Conservation (phyloP, 2,797 vertebrate genomes). For the Platalea minor region DNA sequence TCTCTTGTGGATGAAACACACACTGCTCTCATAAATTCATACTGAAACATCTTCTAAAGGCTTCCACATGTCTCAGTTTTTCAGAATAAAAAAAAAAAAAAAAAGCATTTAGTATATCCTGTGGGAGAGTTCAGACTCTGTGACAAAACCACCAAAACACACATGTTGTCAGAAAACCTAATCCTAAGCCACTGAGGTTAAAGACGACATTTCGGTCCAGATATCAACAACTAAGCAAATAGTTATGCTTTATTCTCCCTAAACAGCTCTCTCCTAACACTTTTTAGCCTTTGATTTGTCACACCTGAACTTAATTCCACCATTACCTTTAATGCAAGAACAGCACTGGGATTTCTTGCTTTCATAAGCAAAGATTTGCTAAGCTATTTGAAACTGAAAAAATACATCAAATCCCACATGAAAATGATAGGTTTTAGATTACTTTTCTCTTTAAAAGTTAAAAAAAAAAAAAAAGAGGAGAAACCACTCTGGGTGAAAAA, state of each 20-base stretch:
- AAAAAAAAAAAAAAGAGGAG: too few relatives aligned
- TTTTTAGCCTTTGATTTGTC: not conserved
- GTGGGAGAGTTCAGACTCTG: not conserved
- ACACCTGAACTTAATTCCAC: not conserved
- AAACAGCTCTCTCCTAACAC: not conserved
- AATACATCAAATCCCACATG: not conserved
- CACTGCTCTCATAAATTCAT: not conserved
- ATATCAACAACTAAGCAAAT: not conserved
- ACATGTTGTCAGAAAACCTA: not conserved
- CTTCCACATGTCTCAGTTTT: not conserved
- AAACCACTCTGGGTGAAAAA: not conserved
- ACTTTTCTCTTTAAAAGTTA: not conserved
- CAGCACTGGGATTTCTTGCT: not conserved
- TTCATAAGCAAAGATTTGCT: not conserved
- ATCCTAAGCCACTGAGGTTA: not conserved
- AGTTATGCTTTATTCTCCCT: not conserved
- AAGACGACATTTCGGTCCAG: not conserved
- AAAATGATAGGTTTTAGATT: not conserved
- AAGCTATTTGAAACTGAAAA: not conserved
- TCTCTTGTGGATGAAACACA: not conserved
- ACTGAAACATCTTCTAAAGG: not conserved
- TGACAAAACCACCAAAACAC: not conserved
- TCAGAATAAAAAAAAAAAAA: not conserved
- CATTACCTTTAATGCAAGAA: not conserved
- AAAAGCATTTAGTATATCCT: not conserved